Conservation (phyloP, 2,113 vertebrate species). For the Monopterus albus region DNA sequence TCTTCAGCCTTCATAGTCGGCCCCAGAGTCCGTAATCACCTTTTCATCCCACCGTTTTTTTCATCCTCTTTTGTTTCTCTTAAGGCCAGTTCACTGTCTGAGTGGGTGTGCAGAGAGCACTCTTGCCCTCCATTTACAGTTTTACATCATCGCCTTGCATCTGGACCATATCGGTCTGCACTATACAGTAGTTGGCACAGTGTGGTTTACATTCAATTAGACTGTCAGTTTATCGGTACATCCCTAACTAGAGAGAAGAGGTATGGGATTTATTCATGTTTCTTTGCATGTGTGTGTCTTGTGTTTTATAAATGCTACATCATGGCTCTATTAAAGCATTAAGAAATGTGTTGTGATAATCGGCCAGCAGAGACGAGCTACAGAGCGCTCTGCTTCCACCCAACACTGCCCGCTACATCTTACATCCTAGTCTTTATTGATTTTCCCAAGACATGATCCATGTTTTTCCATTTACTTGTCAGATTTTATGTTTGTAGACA, state of each 20-base stretch:
- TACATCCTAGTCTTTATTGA: constrained; percentile 63
- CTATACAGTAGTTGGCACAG: constrained; percentile 35
- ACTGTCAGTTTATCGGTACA: constrained; percentile 51
- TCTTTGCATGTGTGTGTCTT: not conserved
- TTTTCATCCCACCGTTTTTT: constrained; percentile 50
- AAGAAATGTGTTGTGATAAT: constrained; percentile 53
- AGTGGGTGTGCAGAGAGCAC: constrained; percentile 56
- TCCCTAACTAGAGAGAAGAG: constrained; percentile 17
- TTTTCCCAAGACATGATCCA: constrained; percentile 61
- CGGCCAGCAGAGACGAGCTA: constrained; percentile 46
- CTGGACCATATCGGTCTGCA: constrained; percentile 13
- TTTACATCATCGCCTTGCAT: constrained; percentile 58
- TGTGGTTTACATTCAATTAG: constrained; percentile 54
- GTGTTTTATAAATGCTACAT: constrained; percentile 19
- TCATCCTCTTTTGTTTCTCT: constrained; percentile 38
- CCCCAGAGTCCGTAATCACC: constrained; percentile 40
- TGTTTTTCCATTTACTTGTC: constrained; percentile 77
- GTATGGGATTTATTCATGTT: not conserved
- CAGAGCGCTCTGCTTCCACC: constrained; percentile 33
- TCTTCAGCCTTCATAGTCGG: constrained; percentile 31
- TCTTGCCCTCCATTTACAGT: constrained; percentile 43
- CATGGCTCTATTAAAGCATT: constrained; percentile 64
- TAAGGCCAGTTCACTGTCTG: constrained; percentile 25
- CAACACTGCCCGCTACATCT: constrained; percentile 25
- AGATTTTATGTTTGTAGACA: constrained; percentile 74